Evolutionary conservation across 37 sponge, comb jelly and placozoan genomes (phyloP).

Genomic region (Chondrosia reniformis): DNA sequence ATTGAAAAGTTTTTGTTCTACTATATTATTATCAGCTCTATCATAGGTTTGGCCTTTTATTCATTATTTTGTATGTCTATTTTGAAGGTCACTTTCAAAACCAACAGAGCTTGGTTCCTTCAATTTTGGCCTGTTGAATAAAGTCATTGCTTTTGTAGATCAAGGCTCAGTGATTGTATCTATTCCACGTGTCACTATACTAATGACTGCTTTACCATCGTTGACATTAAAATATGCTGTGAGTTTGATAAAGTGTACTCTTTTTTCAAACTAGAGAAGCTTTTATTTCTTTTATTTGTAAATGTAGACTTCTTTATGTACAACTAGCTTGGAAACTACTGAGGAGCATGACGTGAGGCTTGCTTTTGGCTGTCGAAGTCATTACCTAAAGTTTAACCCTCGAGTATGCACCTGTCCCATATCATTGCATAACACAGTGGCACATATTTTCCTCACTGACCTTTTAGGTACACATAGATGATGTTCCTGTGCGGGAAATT

Average conservation of each 20-base stretch:
- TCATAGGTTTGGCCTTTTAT: too few relatives aligned
- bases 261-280: not conserved
- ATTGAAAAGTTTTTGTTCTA: too few relatives aligned
- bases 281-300: not conserved
- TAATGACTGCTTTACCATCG: constrained; percentile 11
- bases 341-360: constrained; percentile 29
- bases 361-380: constrained; percentile 31
- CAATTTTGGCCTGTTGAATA: too few relatives aligned
- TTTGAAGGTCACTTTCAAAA: too few relatives aligned
- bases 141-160: not conserved
- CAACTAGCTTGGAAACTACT: constrained; percentile 26
- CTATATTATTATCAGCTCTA: too few relatives aligned
- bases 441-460: too few relatives aligned
- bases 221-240: constrained; percentile 10
- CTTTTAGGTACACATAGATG: constrained; percentile 40
- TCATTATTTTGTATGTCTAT: too few relatives aligned
- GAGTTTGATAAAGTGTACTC: too few relatives aligned
- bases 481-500: constrained; percentile 50
- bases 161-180: not conserved
- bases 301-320: constrained; percentile 26
- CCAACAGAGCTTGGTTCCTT: too few relatives aligned
- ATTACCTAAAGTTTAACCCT: constrained; percentile 47
- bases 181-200: constrained; percentile 1
- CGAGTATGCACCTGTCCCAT: not conserved
- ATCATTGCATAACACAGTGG: not conserved